Base-by-base conservation (phyloP, 2,888 invertebrate species). In the Omphaloscelis lunosa region DNA sequence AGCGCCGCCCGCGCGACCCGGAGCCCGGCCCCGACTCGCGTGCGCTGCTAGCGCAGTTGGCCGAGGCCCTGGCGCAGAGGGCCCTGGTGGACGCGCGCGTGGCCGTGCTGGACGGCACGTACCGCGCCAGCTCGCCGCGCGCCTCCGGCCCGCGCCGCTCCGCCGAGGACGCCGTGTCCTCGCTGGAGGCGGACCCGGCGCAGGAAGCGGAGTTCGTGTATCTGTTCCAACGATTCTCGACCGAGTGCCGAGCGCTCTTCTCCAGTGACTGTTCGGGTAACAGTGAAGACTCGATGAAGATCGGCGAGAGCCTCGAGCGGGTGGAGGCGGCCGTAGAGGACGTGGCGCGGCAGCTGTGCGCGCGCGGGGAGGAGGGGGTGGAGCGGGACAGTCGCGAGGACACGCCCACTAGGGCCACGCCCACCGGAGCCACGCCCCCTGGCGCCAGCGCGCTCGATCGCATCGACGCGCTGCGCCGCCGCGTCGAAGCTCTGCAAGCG, bases 1-100 rank as follows among this genome's bases (percentile, higher is more conserved):
- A 87, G 75, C 87, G 87, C 3, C 88, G 91, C 72, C 84, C 80
- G 62, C 86, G 86, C 41, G 91, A 88, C 72, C 85, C 97, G 82
- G 95, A 97, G 91, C 97, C 88, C n/a, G 88, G 88, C 12, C 78
- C 75, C 34, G 87, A 97, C 90, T 91, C 88, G 62, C 91, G 92
- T 77, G 92, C 87, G 61, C 86, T 92, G 81, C 88, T 92, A 82
- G 88, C 86, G 71, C 91, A 90, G 89, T 90, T 92, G 89, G 93
- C 91, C 73, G 93, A 89, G 88, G 92, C 91, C 79, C 89, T 92
- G 81, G 92, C 91, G 82, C 90, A 90, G 91, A 92, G 92, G 72
- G 95, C 91, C 84, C 95, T 98, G 78, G 97, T 98, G 74, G 98
- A 98, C 94, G 98, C 98, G 74, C 97, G 98, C 89, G 97, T 98